Evolutionary conservation across 2,888 invertebrate species (phyloP), one percentile per base, ranked within the genome.

Genomic region (Chymomyza caudatula): DNA sequence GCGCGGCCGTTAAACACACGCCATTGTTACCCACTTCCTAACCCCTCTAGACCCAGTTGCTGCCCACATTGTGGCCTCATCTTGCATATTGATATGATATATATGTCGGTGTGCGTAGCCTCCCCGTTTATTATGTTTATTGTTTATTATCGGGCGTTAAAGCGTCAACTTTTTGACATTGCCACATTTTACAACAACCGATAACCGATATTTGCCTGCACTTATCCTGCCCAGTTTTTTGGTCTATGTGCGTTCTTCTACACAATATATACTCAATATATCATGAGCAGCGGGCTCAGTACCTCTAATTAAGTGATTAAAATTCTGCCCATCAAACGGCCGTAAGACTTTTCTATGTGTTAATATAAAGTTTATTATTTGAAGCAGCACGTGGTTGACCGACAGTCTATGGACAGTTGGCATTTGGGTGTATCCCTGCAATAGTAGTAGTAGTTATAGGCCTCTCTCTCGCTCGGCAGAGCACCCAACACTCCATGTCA

Each of bases 301-400:
- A 29, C 4, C 15, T 59, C 85, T 89, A 89, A 89, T 89, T 87
- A 88, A 88, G 86, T 87, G 85, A 89, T 89, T 89, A 89, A 89
- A 87, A 89, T 89, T 89, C 89, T 86, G 80, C 59, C 78, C 88
- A 74, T 76, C 78, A 85, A 73, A 84, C 75, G 59, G 66, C 62
- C 80, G 79, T 86, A 88, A 89, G 90, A 89, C 88, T 89, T 87
- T 89, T 89, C 88, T 89, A 89, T 89, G 90, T 89, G 88, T 89
- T 89, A 89, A 89, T 89, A 89, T 89, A 88, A 88, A 89, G 89
- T 89, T 89, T 89, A 88, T 89, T 89, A 89, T 89, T 89, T 88
- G 88, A 89, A 89, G 84, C 87, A 89, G 89, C 89, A 89, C 89
- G 89, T 89, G 89, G 89, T 87, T 85, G 78, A 74, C 77, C 52